These are phyloP conservation scores for Cynopterus brachyotis DNA, from an alignment of 2,113 vertebrate species.

Conservation along the genomic window DNA sequence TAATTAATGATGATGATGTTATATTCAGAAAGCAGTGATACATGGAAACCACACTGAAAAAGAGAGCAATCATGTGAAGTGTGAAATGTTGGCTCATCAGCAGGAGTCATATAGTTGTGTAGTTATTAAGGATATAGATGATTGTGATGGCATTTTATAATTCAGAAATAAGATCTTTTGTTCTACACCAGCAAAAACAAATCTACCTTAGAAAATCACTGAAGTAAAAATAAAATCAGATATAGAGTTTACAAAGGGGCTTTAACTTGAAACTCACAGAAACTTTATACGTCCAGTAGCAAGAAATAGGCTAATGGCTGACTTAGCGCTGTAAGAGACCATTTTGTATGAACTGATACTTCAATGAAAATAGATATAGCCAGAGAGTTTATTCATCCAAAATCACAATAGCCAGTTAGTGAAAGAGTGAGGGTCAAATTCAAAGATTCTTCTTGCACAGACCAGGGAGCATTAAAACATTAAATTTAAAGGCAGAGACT, in stretches of 20 bases:
- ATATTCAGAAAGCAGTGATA: neutral
- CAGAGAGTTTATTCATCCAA: neutral
- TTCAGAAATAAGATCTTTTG: neutral
- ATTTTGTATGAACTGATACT: neutral
- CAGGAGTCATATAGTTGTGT: neutral
- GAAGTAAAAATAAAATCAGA: neutral
- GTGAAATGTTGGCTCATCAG: neutral
- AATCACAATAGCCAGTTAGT: neutral
- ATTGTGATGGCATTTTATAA: neutral
- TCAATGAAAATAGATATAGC: neutral
- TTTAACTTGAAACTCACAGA: neutral
- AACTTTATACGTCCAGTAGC: neutral
- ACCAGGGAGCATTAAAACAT: neutral
- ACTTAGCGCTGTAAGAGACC: neutral
- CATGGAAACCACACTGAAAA: neutral
- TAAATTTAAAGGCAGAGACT: neutral
- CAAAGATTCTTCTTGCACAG: neutral
- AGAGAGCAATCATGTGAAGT: neutral
- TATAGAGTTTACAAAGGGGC: neutral
- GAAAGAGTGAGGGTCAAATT: neutral
- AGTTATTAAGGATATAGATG: neutral
- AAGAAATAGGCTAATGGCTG: neutral
- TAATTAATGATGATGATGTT: conserved; percentile 37
- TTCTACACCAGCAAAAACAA: neutral
- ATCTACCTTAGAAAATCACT: neutral